phyloP scores from a whole-genome alignment of 1,140 invertebrate species.

The Asobara japonica region DNA sequence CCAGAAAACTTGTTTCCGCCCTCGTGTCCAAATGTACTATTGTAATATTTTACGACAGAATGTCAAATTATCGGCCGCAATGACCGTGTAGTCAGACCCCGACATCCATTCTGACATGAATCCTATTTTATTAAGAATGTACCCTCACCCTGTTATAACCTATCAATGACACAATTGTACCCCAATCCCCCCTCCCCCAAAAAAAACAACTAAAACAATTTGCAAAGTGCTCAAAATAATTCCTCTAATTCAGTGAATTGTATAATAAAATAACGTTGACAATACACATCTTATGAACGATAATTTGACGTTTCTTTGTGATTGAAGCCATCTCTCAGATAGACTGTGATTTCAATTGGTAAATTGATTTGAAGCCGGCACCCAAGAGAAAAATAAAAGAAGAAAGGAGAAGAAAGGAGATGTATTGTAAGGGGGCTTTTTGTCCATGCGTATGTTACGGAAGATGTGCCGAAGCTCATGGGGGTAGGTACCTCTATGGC shows the following conservation, averaged over 20 bases:
- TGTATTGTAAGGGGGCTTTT: neutral
- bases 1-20: no score
- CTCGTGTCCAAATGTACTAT: no score
- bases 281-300: slow-evolving; percentile 16
- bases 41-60: no score
- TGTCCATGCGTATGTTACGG: slow-evolving; percentile 13
- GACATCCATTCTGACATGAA: no score
- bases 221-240: neutral
- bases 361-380: slow-evolving; percentile 58
- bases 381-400: slow-evolving; percentile 20
- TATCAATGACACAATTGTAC: neutral
- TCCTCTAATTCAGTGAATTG: neutral
- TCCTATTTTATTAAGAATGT: no score
- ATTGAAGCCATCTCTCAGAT: slow-evolving; percentile 17
- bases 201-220: neutral
- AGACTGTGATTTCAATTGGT: slow-evolving; percentile 65
- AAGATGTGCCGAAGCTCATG: neutral
- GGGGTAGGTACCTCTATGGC: neutral
- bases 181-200: neutral
- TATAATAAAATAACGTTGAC: slow-evolving; percentile 16
- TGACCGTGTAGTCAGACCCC: no score
- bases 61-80: no score
- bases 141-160: no score
- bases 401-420: slow-evolving; percentile 27
- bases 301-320: slow-evolving; percentile 16